Evolutionary conservation across 2,113 vertebrate genomes (phyloP).

Genomic region (Atherinomorus stipes): DNA sequence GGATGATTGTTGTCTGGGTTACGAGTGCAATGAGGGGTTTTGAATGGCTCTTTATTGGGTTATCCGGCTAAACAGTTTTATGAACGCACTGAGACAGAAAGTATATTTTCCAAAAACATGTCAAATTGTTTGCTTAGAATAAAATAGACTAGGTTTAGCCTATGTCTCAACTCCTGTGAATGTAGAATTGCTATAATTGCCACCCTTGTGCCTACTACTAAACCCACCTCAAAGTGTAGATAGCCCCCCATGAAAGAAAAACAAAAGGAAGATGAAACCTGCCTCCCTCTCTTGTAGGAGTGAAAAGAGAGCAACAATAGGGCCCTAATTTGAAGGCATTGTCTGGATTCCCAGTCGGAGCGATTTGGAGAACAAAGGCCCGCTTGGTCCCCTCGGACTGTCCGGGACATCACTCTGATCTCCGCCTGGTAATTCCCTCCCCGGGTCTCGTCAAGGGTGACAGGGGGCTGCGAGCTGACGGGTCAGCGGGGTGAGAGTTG

Average conservation of each 20-base stretch:
- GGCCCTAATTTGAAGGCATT: constrained; percentile 65
- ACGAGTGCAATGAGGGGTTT: too few relatives aligned
- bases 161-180: too few relatives aligned
- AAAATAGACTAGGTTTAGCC: too few relatives aligned
- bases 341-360: constrained; percentile 64
- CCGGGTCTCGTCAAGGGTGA: constrained; percentile 46
- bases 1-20: too few relatives aligned
- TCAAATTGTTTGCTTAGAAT: too few relatives aligned
- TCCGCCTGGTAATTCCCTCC: constrained; percentile 59
- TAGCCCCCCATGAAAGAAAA: constrained; percentile 19
- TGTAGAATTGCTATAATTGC: too few relatives aligned
- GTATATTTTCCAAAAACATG: too few relatives aligned
- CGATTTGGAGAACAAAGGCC: constrained; percentile 66
- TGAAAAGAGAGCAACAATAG: constrained; percentile 54
- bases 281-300: constrained; percentile 27
- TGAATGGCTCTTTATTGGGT: too few relatives aligned
- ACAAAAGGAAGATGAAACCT: constrained; percentile 37
- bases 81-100: too few relatives aligned
- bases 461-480: constrained; percentile 35
- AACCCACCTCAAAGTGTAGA: constrained; percentile 47
- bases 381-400: constrained; percentile 48
- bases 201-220: neutral
- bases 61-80: too few relatives aligned
- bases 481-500: constrained; percentile 35
- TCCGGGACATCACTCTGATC: constrained; percentile 58